Base-by-base conservation (phyloP, 1,140 invertebrate species). In the Sitophilus oryzae region DNA sequence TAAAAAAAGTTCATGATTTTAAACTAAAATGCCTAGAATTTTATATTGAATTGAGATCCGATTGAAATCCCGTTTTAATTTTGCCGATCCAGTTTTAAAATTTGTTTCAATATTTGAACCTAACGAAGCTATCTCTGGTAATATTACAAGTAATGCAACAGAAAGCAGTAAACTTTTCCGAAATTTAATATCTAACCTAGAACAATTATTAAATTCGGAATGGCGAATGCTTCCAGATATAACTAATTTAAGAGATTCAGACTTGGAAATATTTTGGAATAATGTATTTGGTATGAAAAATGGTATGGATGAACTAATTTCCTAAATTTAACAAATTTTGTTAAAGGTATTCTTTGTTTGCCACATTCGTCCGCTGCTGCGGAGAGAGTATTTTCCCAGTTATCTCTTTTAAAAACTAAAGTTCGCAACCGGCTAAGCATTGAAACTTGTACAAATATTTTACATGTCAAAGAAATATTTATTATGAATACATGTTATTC, bases 401-500 rank as follows among this genome's bases (percentile, higher is more conserved):
- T 52, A 15, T 14, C 22, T 10, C 35, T 52, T 30, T 15, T 43
- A n/a, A 52, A 51, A 30, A 46, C 5, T 14, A 15, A 11, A 19
- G 9, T 49, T 10, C 30, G 46, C 18, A 49, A 49, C 20, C 34
- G 25, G n/a, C 22, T 49, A 15, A 10, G 10, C 5, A 38, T 49
- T 5, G 20, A 35, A 49, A 49, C 46, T 4, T 14, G n/a, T 18
- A n/a, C 46, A 49, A 23, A 5, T 16, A 49, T 49, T 14, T 36
- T 60, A 49, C 20, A 36, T 56, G 25, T 52, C 16, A 60, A 60
- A 52, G 40, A 56, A 50, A 44, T 49, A 40, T 34, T 56, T 40
- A 10, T 6, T 15, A 40, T 14, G 11, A 15, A 15, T 16, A 40
- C 16, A 40, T 40, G 37, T 6, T 16, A 8, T n/a, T n/a, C n/a